Conservation (phyloP, 2,888 invertebrate species). For the Phengaris alcon region DNA sequence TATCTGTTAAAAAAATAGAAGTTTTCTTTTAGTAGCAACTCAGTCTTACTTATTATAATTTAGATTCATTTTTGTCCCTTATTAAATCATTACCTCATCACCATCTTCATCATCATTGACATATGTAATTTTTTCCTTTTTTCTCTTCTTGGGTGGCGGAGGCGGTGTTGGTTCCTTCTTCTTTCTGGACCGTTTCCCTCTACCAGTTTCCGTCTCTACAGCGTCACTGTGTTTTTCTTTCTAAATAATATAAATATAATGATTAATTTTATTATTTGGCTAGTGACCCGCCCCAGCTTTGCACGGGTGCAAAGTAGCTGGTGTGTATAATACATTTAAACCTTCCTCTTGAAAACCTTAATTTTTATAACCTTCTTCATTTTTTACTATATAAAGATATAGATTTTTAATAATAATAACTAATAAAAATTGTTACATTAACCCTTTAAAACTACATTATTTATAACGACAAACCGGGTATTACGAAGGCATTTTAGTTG, state of each 20-base stretch:
- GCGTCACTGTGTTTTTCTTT: conserved; percentile 47
- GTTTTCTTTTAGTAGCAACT: background rate
- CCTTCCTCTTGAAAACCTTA: too few species aligned
- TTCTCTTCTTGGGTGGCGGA: conserved; percentile 56
- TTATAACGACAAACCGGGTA: too few species aligned
- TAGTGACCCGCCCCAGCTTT: too few species aligned
- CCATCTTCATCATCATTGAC: conserved; percentile 67
- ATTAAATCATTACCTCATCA: conserved; percentile 42
- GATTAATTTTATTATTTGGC: too few species aligned
- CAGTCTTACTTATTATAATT: background rate
- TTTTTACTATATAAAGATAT: too few species aligned
- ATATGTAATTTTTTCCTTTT: conserved; percentile 60
- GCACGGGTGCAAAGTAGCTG: too few species aligned
- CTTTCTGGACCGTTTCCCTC: conserved; percentile 71
- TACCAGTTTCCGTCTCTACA: conserved; percentile 49
- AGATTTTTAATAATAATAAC: too few species aligned
- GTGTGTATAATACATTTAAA: too few species aligned
- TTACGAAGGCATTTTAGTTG: too few species aligned
- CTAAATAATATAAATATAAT: conserved; percentile 20
- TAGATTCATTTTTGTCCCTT: background rate
- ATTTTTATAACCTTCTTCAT: too few species aligned
- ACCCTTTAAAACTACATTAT: too few species aligned
- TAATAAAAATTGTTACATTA: too few species aligned
- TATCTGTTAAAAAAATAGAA: conserved; percentile 45
- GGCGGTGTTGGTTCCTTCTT: conserved; percentile 69